A percentile compares a stretch with the other conserved stretches of the same genome.
These are phyloP conservation scores for Melipona quadrifasciata DNA, from an alignment of 1,140 invertebrate genomes.

Conservation along the genomic window DNA sequence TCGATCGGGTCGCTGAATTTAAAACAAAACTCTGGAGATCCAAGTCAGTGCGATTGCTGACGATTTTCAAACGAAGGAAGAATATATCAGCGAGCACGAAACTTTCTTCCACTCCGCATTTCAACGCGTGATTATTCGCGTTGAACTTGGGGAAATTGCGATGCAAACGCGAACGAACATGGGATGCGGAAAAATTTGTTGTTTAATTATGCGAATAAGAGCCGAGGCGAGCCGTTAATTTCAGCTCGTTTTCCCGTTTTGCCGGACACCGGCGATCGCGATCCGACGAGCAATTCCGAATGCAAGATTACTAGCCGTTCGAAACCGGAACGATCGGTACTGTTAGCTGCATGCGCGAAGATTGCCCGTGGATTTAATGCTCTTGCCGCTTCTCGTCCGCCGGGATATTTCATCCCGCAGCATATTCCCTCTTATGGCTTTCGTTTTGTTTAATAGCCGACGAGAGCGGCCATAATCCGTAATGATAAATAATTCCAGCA, in stretches of 20 bases:
- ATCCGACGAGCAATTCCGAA: slow-evolving; percentile 35
- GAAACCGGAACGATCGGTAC: slow-evolving; percentile 16
- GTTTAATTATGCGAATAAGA: slow-evolving; percentile 32
- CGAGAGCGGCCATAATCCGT: slow-evolving; percentile 65
- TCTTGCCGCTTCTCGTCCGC: slow-evolving; percentile 15
- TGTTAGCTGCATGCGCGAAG: slow-evolving; percentile 54
- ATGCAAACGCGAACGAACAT: neutral
- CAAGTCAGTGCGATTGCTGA: too few species aligned
- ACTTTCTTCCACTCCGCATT: too few species aligned
- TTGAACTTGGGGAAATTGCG: neutral
- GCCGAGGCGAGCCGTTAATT: slow-evolving; percentile 11
- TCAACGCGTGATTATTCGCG: neutral
- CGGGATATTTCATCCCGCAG: slow-evolving; percentile 56
- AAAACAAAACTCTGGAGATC: too few species aligned
- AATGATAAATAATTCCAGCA: slow-evolving; percentile 69
- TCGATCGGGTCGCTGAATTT: too few species aligned
- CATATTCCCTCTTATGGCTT: slow-evolving; percentile 55
- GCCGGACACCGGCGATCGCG: neutral
- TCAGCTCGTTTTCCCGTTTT: slow-evolving; percentile 25
- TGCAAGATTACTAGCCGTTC: slow-evolving; percentile 49
- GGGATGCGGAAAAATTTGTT: neutral
- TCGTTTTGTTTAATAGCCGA: slow-evolving; percentile 64
- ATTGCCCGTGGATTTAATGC: slow-evolving; percentile 59
- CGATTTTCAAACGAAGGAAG: too few species aligned
- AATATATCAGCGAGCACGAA: too few species aligned